Percentiles rank a stretch among this genome's conserved stretches.
Evolutionary conservation across 92 coral and sea anemone species (phyloP).

Genomic region (Zoanthus solanderi): DNA sequence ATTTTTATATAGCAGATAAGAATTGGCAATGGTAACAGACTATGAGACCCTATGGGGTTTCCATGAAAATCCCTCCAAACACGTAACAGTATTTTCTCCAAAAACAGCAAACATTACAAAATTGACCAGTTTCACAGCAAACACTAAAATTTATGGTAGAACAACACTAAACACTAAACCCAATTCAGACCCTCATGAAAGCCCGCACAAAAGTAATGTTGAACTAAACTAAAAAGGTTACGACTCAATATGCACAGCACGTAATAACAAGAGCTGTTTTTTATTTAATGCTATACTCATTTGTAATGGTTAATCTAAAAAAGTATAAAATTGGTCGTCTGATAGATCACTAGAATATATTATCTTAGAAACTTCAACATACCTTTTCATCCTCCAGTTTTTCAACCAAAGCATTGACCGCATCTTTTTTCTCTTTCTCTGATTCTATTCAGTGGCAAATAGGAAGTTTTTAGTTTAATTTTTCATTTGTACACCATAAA

Average conservation of each 20-base stretch:
- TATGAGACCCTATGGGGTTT: background rate
- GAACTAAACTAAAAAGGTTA: no score
- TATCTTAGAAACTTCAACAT: no score
- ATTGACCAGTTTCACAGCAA: background rate
- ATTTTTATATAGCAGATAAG: background rate
- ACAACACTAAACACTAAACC: no score
- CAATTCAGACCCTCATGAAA: background rate
- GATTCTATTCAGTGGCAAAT: background rate
- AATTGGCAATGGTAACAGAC: background rate
- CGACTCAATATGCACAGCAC: no score
- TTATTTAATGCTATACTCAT: no score
- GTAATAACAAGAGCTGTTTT: no score
- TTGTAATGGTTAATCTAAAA: no score
- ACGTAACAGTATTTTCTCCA: background rate
- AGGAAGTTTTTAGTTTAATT: background rate
- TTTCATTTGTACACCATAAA: background rate
- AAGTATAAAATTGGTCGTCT: no score
- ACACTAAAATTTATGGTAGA: background rate
- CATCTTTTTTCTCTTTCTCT: constrained; percentile 13
- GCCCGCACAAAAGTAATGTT: no score
- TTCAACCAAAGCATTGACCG: constrained; percentile 20
- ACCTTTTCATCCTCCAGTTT: constrained; percentile 43
- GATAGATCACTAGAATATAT: no score
- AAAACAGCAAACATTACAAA: no score
- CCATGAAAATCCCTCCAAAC: background rate